Evolutionary conservation across 2,797 vertebrate species (phyloP).

Genomic region (Echiichthys vipera): DNA sequence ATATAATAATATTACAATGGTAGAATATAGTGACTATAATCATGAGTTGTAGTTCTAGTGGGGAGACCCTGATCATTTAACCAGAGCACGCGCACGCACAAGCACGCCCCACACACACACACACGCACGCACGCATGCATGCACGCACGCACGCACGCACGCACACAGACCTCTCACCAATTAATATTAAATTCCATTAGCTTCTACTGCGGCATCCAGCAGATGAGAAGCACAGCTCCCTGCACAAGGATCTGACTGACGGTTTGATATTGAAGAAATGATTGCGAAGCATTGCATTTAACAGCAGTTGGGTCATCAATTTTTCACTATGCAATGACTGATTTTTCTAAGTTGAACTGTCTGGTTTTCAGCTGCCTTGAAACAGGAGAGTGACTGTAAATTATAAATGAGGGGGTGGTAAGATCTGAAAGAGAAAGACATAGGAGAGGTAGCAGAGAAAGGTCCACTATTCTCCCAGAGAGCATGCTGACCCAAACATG

Average conservation of each 20-base stretch:
- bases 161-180: slow-evolving; percentile 31
- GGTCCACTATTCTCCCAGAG: slow-evolving; percentile 38
- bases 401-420: slow-evolving; percentile 79
- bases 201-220: slow-evolving; percentile 35
- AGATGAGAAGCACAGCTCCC: slow-evolving; percentile 41
- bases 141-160: neutral
- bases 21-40: slow-evolving; percentile 1
- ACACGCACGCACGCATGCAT: neutral
- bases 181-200: slow-evolving; percentile 52
- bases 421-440: slow-evolving; percentile 59
- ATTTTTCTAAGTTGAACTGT: slow-evolving; percentile 74
- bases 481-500: slow-evolving; percentile 29
- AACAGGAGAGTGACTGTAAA: slow-evolving; percentile 81
- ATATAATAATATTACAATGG: neutral
- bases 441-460: slow-evolving; percentile 26
- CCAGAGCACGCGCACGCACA: neutral
- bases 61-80: slow-evolving; percentile 9
- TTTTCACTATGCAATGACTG: slow-evolving; percentile 74
- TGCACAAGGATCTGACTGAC: slow-evolving; percentile 31
- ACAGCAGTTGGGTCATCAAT: slow-evolving; percentile 76
- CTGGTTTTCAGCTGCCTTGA: slow-evolving; percentile 71
- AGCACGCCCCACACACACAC: neutral
- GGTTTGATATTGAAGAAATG: slow-evolving; percentile 62
- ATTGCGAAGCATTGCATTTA: slow-evolving; percentile 72
- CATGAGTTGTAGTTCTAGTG: neutral